Evolutionary conservation across 2,888 invertebrate species (phyloP), one percentile per base, ranked within the genome.

Genomic region (Melieria crassipennis): DNA sequence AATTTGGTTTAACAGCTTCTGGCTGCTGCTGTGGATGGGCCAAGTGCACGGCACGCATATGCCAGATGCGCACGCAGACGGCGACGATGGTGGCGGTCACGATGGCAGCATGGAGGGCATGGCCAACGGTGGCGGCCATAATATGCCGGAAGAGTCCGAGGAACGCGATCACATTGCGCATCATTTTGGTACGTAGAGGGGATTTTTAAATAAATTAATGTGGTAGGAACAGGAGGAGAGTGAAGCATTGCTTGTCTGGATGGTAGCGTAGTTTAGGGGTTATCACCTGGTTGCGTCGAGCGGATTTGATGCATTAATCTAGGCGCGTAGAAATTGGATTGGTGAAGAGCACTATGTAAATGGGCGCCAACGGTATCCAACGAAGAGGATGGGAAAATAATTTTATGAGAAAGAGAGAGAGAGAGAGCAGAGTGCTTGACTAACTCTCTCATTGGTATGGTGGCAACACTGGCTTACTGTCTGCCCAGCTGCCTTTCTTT

Each of bases 131-230:
- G 69, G 72, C 61, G 72, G 70, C 50, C 73, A 72, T 68, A 75
- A 71, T 5, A 46, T 75, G 66, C 74, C 80, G 30, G 83, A 81
- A 13, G 84, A 84, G 52, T 80, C 83, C 5, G 84, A 84, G 74
- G 84, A 84, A 67, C 82, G 78, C 45, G 83, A 84, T 79, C 83
- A 84, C 47, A 84, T 84, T 52, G 83, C 84, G 5, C 84, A 84
- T 77, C 83, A 84, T 76, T 79, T 84, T 77, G 83, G 83, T 84
- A 46, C 82, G 84, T 79, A 61, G 50, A 10, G 11, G 50, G 50
- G 9, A 65, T 52, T 43, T 30, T 65, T 30, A 50, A 65, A 43
- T 43, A 45, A 3, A 55, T 65, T 42, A 46, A 65, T 50, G 52
- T 5, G 50, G 9, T 7, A 7, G 52, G 52, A 13, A 52, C 4